phyloP scores from a whole-genome alignment of 2,888 invertebrate species.

The Cheiracanthium punctorium region DNA sequence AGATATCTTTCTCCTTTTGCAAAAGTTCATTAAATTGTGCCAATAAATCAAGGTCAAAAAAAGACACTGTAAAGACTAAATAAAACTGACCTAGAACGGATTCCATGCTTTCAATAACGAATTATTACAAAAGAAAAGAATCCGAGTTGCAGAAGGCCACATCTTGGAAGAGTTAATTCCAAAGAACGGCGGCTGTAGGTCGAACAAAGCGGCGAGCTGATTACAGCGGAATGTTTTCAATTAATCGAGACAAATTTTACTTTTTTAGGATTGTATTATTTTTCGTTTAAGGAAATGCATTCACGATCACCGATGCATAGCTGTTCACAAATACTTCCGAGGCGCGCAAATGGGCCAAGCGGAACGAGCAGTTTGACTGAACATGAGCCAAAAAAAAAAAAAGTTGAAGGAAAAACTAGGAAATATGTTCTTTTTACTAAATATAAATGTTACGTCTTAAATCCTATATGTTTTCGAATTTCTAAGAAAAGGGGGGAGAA shows the following conservation, averaged over 20 bases:
- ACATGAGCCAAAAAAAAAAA: background rate
- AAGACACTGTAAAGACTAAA: background rate
- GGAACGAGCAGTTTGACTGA: constrained; percentile 29
- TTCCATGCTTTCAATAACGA: background rate
- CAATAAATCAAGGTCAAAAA: constrained; percentile 16
- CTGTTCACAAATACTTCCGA: constrained; percentile 60
- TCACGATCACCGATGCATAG: constrained; percentile 25
- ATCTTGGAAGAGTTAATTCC: background rate
- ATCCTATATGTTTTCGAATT: background rate
- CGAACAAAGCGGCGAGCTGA: background rate
- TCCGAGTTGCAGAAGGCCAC: background rate
- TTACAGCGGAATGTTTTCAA: constrained; percentile 13
- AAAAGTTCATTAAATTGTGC: background rate
- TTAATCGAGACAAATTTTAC: constrained; percentile 30
- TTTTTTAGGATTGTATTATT: background rate
- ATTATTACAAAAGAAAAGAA: background rate
- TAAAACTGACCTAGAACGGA: background rate
- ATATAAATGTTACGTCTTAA: constrained; percentile 12
- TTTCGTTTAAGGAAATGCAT: constrained; percentile 42
- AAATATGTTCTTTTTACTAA: constrained; percentile 14
- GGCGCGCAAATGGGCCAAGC: constrained; percentile 37
- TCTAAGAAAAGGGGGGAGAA: too few species aligned
- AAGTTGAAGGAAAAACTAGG: background rate
- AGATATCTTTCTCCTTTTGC: too few species aligned
- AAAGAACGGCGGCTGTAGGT: background rate